phyloP scores from a whole-genome alignment of 2,113 vertebrate species.

The Labeo rohita region DNA sequence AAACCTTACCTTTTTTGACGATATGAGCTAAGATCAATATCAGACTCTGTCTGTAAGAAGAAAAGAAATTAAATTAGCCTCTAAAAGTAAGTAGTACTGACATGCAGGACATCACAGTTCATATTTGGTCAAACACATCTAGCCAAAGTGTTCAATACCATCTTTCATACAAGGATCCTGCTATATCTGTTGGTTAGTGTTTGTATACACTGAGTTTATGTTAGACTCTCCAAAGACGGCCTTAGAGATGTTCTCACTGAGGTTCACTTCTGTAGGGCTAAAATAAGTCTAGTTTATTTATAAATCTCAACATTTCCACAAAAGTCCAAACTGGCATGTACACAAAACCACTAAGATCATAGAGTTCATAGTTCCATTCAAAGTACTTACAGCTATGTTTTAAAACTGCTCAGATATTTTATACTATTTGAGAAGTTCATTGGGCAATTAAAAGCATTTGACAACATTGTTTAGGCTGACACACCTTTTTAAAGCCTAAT shows the following conservation, averaged over 20 bases:
- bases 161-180: not conserved
- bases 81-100: too few relatives aligned
- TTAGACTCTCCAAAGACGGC: not conserved
- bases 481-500: slow-evolving; percentile 1
- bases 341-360: slow-evolving; percentile 33
- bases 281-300: slow-evolving; percentile 37
- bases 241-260: not conserved
- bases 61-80: slow-evolving; percentile 22
- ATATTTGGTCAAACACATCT: too few relatives aligned
- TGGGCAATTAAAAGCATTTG: not conserved
- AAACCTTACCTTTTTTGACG: slow-evolving; percentile 78
- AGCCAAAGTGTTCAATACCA: too few relatives aligned
- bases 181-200: not conserved
- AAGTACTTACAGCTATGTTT: not conserved
- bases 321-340: slow-evolving; percentile 44
- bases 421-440: not conserved
- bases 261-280: not conserved
- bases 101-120: not conserved
- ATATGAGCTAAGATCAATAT: slow-evolving; percentile 78
- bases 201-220: not conserved
- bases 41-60: slow-evolving; percentile 76
- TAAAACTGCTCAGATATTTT: not conserved
- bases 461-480: not conserved
- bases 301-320: slow-evolving; percentile 30
- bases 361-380: not conserved